phyloP scores from a whole-genome alignment of 2,888 invertebrate genomes.

The Phrixothrix hirtus region DNA sequence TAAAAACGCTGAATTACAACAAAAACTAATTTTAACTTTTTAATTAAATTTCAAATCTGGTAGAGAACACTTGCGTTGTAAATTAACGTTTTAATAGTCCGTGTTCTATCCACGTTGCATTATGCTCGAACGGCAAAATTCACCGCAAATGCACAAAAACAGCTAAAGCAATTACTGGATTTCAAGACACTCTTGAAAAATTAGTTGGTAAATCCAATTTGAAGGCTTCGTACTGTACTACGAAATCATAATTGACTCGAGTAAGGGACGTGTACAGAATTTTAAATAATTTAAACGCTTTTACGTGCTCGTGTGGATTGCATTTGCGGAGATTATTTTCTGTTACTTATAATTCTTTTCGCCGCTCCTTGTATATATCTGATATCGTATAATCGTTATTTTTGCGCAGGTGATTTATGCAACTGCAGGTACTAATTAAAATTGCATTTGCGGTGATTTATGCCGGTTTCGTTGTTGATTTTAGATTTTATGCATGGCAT shows the following conservation, averaged over 20 bases:
- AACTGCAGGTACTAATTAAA: conserved; percentile 26
- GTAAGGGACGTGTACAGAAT: conserved; percentile 23
- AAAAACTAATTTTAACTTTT: conserved; percentile 58
- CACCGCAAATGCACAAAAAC: conserved; percentile 19
- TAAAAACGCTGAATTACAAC: conserved; percentile 56
- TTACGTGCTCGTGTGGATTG: conserved; percentile 21
- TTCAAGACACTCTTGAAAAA: conserved; percentile 24
- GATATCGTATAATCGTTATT: conserved; percentile 28
- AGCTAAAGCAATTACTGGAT: conserved; percentile 20
- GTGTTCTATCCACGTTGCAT: conserved; percentile 26
- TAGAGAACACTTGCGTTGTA: conserved; percentile 50
- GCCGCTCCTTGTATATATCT: conserved; percentile 13
- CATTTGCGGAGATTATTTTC: conserved; percentile 19
- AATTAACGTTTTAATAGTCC: conserved; percentile 49
- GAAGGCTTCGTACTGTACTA: conserved; percentile 10
- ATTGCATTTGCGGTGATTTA: conserved; percentile 19
- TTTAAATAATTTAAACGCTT: conserved; percentile 17
- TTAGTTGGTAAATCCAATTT: conserved; percentile 25
- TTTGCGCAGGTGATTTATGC: conserved; percentile 29
- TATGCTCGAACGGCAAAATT: conserved; percentile 21
- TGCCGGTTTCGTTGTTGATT: no score
- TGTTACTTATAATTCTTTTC: conserved; percentile 16
- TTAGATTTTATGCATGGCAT: no score
- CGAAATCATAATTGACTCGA: conserved; percentile 29
- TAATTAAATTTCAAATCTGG: conserved; percentile 54